Evolutionary conservation across 2,113 vertebrate species (phyloP).

Genomic region (Xiphophorus maculatus): DNA sequence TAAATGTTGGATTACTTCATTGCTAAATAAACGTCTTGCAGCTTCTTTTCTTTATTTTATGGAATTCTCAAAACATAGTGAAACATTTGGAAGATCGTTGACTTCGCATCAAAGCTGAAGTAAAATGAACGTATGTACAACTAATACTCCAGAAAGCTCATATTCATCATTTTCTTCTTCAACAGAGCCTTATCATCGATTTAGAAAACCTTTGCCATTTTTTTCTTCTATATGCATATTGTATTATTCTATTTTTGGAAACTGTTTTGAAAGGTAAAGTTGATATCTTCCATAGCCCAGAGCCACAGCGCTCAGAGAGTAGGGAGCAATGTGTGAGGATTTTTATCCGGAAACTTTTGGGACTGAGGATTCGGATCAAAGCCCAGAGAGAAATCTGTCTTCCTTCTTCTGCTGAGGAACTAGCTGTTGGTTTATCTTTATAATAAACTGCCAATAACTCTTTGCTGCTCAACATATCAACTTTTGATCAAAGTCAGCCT

Average conservation of each 20-base stretch:
- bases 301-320: constrained; percentile 39
- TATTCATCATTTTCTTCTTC: constrained; percentile 6
- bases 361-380: constrained; percentile 45
- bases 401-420: constrained; percentile 22
- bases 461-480: constrained; percentile 31
- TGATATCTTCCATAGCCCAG: constrained; percentile 34
- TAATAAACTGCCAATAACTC: constrained; percentile 32
- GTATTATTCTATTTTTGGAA: constrained; percentile 4
- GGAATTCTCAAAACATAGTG: constrained; percentile 4
- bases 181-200: constrained; percentile 7
- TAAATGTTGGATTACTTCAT: not conserved
- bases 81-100: constrained; percentile 1
- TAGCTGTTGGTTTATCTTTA: constrained; percentile 48
- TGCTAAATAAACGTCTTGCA: constrained; percentile 7
- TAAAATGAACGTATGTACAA: constrained; percentile 15
- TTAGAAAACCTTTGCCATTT: constrained; percentile 1
- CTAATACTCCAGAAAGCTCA: not conserved
- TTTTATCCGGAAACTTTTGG: constrained; percentile 48
- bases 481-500: constrained; percentile 43
- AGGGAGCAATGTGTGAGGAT: constrained; percentile 23
- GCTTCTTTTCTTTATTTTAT: not conserved
- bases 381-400: constrained; percentile 14
- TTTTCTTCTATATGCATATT: constrained; percentile 1
- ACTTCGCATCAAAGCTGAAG: constrained; percentile 43
- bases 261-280: constrained; percentile 36